phyloP scores from a whole-genome alignment of 2,888 invertebrate species.

The Cheilosia scutellata region DNA sequence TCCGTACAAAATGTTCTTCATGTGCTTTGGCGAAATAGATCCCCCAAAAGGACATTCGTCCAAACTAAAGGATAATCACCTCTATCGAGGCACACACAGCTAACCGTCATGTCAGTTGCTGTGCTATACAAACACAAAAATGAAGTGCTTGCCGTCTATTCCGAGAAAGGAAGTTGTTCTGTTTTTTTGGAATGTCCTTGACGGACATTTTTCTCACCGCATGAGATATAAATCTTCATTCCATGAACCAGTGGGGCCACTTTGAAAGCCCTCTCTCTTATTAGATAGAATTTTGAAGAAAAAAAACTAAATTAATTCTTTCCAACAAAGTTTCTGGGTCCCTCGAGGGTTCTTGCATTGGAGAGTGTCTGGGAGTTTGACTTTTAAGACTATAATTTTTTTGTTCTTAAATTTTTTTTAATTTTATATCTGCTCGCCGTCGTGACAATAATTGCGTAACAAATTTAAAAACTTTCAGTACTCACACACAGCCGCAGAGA shows the following conservation, averaged over 20 bases:
- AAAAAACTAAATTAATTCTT: constrained; percentile 56
- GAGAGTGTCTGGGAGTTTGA: constrained; percentile 13
- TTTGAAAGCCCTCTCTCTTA: constrained; percentile 20
- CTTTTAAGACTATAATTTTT: constrained; percentile 48
- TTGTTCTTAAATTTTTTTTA: constrained; percentile 32
- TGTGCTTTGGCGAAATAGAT: constrained; percentile 9
- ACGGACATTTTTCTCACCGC: constrained; percentile 25
- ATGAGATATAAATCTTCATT: not conserved
- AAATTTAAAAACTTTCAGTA: not conserved
- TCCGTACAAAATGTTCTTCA: constrained; percentile 14
- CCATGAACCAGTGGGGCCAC: constrained; percentile 17
- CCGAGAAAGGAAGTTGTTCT: constrained; percentile 5
- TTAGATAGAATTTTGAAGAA: constrained; percentile 18
- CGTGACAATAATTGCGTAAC: constrained; percentile 31
- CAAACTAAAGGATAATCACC: constrained; percentile 60
- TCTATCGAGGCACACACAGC: constrained; percentile 25
- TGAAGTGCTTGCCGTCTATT: not conserved
- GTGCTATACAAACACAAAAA: not conserved
- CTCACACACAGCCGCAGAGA: not conserved
- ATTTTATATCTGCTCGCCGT: constrained; percentile 28
- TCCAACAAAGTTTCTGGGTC: constrained; percentile 54
- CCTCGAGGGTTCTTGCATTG: constrained; percentile 49
- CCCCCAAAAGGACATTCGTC: constrained; percentile 55
- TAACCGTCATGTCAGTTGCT: constrained; percentile 12
- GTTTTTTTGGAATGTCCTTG: constrained; percentile 38